Percentiles rank a stretch among this genome's conserved stretches.
These are phyloP conservation scores for Globodera rostochiensis DNA, from an alignment of 1,140 invertebrate genomes.

Conservation along the genomic window DNA sequence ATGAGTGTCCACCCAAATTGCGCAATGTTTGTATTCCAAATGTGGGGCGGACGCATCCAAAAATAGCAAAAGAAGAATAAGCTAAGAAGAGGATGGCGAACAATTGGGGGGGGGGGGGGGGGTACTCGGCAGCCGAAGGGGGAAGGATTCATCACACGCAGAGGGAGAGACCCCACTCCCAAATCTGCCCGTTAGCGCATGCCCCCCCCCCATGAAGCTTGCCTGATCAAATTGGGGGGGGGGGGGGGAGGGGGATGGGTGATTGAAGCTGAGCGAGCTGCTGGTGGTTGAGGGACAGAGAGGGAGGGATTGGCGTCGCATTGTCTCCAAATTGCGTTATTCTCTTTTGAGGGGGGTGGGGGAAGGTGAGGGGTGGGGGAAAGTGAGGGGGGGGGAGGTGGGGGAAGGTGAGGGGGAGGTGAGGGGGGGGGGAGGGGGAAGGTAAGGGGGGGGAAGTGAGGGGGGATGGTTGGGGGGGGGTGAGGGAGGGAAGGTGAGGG, in stretches of 20 bases:
- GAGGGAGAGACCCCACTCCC: no score
- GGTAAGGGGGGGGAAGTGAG: no score
- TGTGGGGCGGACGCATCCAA: slow-evolving; percentile 1
- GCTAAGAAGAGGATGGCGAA: not conserved
- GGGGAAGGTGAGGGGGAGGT: not conserved
- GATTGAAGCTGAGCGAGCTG: not conserved
- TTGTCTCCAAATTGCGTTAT: no score
- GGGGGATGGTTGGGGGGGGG: not conserved
- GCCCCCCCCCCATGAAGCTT: no score
- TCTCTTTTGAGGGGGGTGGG: no score
- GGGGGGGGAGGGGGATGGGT: not conserved
- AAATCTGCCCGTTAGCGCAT: no score
- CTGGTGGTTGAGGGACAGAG: not conserved
- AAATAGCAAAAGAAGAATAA: not conserved
- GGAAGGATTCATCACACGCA: not conserved
- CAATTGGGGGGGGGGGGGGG: not conserved
- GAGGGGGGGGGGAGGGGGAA: no score
- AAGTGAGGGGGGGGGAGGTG: no score
- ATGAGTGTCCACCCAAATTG: not conserved
- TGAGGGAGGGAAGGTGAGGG: not conserved
- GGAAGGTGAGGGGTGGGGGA: no score
- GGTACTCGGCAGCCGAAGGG: not conserved
- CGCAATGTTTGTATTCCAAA: slow-evolving; percentile 12
- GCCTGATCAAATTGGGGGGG: not conserved
- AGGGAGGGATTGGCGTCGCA: no score